A percentile compares a stretch with the other conserved stretches of the same genome.
Conservation (phyloP, 1,140 invertebrate species). For the Drosophila repletoides region DNA sequence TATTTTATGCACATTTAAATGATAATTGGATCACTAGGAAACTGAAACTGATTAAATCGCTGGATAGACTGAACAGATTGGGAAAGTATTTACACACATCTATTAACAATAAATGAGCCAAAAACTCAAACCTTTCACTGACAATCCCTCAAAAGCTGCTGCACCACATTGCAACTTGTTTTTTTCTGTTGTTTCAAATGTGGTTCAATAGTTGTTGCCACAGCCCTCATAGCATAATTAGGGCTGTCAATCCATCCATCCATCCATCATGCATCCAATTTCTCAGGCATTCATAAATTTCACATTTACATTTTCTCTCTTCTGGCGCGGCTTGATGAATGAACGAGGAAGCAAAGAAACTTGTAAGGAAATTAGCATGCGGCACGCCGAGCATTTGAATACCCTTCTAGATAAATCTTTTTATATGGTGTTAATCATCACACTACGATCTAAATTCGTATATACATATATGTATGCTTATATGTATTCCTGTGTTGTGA, state of each 20-base stretch:
- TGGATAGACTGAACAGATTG: slow-evolving; percentile 4
- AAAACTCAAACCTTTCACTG: slow-evolving; percentile 26
- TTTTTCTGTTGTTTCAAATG: neutral
- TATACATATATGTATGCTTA: too few relatives aligned
- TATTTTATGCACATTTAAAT: slow-evolving; percentile 28
- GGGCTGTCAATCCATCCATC: slow-evolving; percentile 22
- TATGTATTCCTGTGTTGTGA: too few relatives aligned
- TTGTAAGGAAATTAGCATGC: too few relatives aligned
- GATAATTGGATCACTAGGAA: slow-evolving; percentile 24
- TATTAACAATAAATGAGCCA: neutral
- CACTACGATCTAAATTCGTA: too few relatives aligned
- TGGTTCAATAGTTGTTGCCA: slow-evolving; percentile 18
- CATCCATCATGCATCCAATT: slow-evolving; percentile 26
- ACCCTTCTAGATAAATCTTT: too few relatives aligned
- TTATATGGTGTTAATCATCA: too few relatives aligned
- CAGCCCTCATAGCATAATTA: slow-evolving; percentile 32
- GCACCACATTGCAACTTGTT: slow-evolving; percentile 2
- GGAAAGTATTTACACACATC: slow-evolving; percentile 8
- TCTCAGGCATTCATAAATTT: slow-evolving; percentile 18
- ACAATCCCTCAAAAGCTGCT: neutral
- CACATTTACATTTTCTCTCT: slow-evolving; percentile 24
- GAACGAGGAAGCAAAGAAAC: slow-evolving; percentile 28
- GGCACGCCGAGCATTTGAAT: too few relatives aligned
- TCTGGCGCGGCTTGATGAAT: slow-evolving; percentile 17
- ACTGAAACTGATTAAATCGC: slow-evolving; percentile 16